phyloP scores from a whole-genome alignment of 2,113 vertebrate species.

The Danionella cerebrum region DNA sequence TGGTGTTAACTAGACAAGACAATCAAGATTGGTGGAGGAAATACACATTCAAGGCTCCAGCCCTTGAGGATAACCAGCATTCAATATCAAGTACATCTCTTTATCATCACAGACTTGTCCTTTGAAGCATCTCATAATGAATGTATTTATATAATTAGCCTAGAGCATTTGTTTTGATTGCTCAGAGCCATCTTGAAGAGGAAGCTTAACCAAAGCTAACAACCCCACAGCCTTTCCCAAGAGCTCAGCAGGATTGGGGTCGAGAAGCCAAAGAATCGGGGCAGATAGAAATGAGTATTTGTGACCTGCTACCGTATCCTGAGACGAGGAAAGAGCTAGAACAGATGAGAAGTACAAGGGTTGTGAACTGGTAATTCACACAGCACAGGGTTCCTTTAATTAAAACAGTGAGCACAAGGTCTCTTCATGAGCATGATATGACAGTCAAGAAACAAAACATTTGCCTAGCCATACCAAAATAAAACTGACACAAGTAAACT shows the following conservation, averaged over 20 bases:
- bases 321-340: neutral
- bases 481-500: constrained; percentile 7
- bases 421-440: neutral
- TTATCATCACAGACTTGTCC: constrained; percentile 19
- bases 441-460: neutral
- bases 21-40: no score
- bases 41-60: neutral
- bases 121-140: neutral
- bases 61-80: constrained; percentile 3
- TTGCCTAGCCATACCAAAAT: neutral
- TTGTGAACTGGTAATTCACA: neutral
- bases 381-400: constrained; percentile 14
- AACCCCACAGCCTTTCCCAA: neutral
- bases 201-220: neutral
- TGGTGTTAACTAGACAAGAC: no score
- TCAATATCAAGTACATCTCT: constrained; percentile 18
- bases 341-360: constrained; percentile 7
- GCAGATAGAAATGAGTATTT: neutral
- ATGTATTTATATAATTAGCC: constrained; percentile 14
- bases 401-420: constrained; percentile 9
- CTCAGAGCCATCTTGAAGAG: neutral
- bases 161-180: neutral
- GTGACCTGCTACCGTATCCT: neutral
- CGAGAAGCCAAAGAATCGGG: neutral
- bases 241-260: neutral